Evolutionary conservation across 2,797 vertebrate genomes (phyloP), one percentile per base, ranked within the genome.

Genomic region (Sebastiscus tertius): DNA sequence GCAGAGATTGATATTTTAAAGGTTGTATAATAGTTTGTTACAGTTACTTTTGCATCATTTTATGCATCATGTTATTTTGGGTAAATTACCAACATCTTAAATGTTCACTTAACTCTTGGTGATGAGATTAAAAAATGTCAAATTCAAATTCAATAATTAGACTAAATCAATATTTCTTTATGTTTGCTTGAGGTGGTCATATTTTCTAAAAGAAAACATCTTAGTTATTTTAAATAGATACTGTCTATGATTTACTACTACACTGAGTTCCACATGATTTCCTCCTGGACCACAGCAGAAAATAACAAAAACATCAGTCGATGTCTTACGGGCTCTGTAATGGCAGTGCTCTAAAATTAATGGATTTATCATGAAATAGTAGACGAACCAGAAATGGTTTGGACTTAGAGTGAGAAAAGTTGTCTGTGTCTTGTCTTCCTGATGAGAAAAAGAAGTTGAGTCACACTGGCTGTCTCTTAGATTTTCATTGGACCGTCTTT

Each of bases 371-470:
- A 34, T 31, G 22, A 69, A 33, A 63, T 3, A 46, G 11, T 11
- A 13, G 33, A 64, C 2, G 11, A 72, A 85, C 10, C 36, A 34
- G 6, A 27, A 58, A 66, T 49, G 46, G 16, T 49, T 49, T 49
- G 46, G 5, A 62, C 6, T 20, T 42, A 33, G 27, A 62, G 61
- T 12, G 2, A 54, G 20, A 49, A 56, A 14, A n/a, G 26, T 6
- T 36, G 52, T 11, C 63, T 80, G 79, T 42, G 72, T 76, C 11
- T 71, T 24, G 54, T 88, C 83, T 55, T 63, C 34, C 3, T 39
- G 33, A 60, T 60, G 54, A 58, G 29, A 67, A 67, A 67, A 67
- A 82, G 26, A 74, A 1, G 31, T 24, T 20, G 8, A 61, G 31
- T 65, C 55, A 52, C n/a, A 4, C 31, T 22, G 26, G 0, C 2